A percentile compares a stretch with the other conserved stretches of the same genome.
phyloP scores from a whole-genome alignment of 2,113 vertebrate species.

The Anolis carolinensis region DNA sequence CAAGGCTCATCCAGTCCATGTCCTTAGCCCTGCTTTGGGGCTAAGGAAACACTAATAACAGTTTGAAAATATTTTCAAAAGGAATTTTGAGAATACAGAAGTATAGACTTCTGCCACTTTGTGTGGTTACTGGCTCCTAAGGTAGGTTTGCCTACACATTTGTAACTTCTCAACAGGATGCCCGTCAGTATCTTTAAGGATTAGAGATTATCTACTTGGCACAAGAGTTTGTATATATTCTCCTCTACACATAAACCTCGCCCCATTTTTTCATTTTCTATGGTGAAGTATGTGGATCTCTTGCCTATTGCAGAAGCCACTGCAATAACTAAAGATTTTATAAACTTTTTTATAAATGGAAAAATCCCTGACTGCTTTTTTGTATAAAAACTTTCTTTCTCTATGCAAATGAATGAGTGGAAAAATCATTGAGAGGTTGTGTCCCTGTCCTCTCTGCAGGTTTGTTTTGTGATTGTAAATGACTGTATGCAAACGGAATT shows the following conservation, averaged over 20 bases:
- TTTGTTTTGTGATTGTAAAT: background rate
- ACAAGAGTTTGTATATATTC: background rate
- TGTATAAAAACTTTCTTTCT: background rate
- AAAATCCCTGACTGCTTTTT: background rate
- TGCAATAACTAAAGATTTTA: background rate
- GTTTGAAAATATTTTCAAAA: too few relatives aligned
- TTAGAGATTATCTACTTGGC: background rate
- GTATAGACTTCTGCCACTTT: too few relatives aligned
- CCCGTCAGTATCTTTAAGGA: background rate
- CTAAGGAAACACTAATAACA: too few relatives aligned
- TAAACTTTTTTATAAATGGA: background rate
- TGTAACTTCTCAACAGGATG: too few relatives aligned
- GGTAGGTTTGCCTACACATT: too few relatives aligned
- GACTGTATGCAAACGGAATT: constrained; percentile 69
- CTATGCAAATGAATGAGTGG: accelerated
- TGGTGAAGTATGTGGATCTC: background rate
- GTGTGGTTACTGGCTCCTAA: too few relatives aligned
- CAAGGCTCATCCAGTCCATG: too few relatives aligned
- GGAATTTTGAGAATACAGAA: too few relatives aligned
- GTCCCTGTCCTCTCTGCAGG: background rate
- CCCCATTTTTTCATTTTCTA: background rate
- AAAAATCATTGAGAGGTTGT: background rate
- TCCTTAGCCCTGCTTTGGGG: too few relatives aligned
- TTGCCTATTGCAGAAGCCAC: background rate
- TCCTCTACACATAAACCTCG: background rate